Base-by-base conservation (phyloP, 2,888 invertebrate genomes). In the Lasioglossum calceatum region DNA sequence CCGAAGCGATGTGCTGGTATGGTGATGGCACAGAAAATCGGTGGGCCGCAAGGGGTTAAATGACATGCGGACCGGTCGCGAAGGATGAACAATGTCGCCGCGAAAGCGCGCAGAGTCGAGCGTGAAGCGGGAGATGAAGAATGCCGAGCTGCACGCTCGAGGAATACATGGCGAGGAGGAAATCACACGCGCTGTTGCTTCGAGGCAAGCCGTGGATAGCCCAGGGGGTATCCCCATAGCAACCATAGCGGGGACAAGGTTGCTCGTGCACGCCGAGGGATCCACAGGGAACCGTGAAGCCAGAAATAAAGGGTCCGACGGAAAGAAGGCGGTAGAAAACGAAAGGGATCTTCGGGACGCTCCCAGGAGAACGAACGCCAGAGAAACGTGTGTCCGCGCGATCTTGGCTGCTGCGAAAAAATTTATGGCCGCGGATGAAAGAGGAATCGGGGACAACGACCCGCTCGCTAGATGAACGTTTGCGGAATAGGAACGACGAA, bases 141-240 rank as follows among this genome's bases (percentile, higher is more conserved):
- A 39, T 47, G 67, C 47, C 58, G 44, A 32, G 23, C 14, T 32
- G n/a, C 19, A 32, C 64, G 36, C 42, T 50, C 61, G 76, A 61
- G 47, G 47, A 42, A 70, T 39, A 67, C 50, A 19, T 19, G 47
- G 54, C 44, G 39, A 71, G 39, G 71, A 71, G 79, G 71, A 77
- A 89, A 87, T 85, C 79, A 77, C 67, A 54, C 77, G 79, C 70
- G 73, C 71, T 76, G 89, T 83, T 87, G 75, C 82, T 74, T 27
- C 74, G 70, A 32, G 23, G 67, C 67, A 19, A 61, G 54, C n/a
- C 47, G 78, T 80, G 78, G 77, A 81, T 77, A 80, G 82, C 81
- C 67, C 75, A 44, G 71, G 81, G 84, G 86, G 85, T 87, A 85
- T 91, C 88, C 77, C 88, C 90, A 89, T 90, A 84, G 90, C 85